Percentiles rank a stretch among this genome's conserved stretches.
Evolutionary conservation across 2,113 vertebrate genomes (phyloP).

Genomic region (Cromileptes altivelis): DNA sequence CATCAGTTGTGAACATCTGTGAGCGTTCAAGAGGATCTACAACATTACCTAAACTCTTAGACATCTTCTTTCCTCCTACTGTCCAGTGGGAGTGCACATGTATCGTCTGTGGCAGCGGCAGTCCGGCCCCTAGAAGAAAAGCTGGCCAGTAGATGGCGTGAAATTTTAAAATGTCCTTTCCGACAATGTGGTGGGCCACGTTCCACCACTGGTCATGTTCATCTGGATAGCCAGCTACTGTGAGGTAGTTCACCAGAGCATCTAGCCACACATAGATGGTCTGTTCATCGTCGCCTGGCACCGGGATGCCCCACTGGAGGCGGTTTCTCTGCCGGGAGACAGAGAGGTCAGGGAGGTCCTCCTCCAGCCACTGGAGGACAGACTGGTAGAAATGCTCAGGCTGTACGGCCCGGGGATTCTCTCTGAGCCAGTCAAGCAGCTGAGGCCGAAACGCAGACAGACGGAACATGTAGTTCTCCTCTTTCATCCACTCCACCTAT

Average conservation of each 20-base stretch:
- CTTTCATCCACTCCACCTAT: slow-evolving; percentile 94
- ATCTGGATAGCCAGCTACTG: slow-evolving; percentile 90
- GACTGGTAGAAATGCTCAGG: slow-evolving; percentile 87
- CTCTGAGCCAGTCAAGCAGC: slow-evolving; percentile 87
- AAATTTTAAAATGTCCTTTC: slow-evolving; percentile 98
- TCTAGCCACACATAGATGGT: slow-evolving; percentile 98
- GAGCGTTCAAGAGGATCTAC: slow-evolving; percentile 87
- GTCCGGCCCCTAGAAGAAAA: slow-evolving; percentile 90
- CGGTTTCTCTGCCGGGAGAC: slow-evolving; percentile 92
- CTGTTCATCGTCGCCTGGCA: slow-evolving; percentile 90
- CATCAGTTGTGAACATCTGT: slow-evolving; percentile 87
- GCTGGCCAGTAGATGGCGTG: slow-evolving; percentile 97
- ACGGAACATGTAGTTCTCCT: slow-evolving; percentile 97
- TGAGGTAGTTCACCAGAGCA: slow-evolving; percentile 96
- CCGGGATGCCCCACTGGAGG: slow-evolving; percentile 93
- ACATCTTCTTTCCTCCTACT: slow-evolving; percentile 94
- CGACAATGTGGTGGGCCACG: slow-evolving; percentile 86
- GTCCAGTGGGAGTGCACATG: slow-evolving; percentile 98
- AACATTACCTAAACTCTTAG: slow-evolving; percentile 96
- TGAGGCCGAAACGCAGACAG: slow-evolving; percentile 88
- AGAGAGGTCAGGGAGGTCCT: slow-evolving; percentile 92
- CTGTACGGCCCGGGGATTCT: slow-evolving; percentile 82
- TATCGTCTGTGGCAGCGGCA: slow-evolving; percentile 88
- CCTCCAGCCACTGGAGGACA: slow-evolving; percentile 89
- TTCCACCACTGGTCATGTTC: slow-evolving; percentile 87